phyloP scores from a whole-genome alignment of 2,888 invertebrate species.

The Cataglyphis albicans region DNA sequence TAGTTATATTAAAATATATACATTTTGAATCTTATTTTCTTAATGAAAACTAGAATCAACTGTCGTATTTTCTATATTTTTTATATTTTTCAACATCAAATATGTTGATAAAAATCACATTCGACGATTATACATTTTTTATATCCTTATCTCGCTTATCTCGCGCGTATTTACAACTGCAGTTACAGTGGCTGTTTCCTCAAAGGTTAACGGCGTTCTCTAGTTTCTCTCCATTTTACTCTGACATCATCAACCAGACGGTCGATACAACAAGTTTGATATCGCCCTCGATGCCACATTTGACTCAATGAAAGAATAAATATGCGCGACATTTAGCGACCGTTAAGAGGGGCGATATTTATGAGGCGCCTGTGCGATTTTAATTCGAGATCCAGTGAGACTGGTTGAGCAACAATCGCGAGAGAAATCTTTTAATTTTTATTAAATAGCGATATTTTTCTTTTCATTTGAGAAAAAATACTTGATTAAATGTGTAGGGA shows the following conservation, averaged over 20 bases:
- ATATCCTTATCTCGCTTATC: constrained; percentile 54
- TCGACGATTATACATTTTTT: constrained; percentile 54
- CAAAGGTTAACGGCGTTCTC: constrained; percentile 49
- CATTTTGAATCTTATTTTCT: not conserved
- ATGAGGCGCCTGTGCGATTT: constrained; percentile 6
- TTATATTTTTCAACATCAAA: not conserved
- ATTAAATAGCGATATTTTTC: not conserved
- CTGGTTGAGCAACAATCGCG: not conserved
- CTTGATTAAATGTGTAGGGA: not conserved
- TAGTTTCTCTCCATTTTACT: constrained; percentile 55
- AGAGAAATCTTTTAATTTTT: not conserved
- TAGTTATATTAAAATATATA: not conserved
- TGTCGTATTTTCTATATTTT: not conserved
- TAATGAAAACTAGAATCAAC: not conserved
- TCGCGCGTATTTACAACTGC: constrained; percentile 56
- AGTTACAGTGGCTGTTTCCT: constrained; percentile 43
- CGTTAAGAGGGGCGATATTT: not conserved
- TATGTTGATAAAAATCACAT: constrained; percentile 54
- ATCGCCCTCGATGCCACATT: constrained; percentile 14
- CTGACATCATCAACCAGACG: constrained; percentile 57
- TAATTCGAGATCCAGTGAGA: not conserved
- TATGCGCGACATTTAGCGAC: constrained; percentile 10
- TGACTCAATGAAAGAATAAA: constrained; percentile 33
- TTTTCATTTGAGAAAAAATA: not conserved
- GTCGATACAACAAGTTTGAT: constrained; percentile 26